Percentiles rank a stretch among this genome's conserved stretches.
These are phyloP conservation scores for Siniperca knerii DNA, from an alignment of 2,113 vertebrate genomes.

Conservation along the genomic window DNA sequence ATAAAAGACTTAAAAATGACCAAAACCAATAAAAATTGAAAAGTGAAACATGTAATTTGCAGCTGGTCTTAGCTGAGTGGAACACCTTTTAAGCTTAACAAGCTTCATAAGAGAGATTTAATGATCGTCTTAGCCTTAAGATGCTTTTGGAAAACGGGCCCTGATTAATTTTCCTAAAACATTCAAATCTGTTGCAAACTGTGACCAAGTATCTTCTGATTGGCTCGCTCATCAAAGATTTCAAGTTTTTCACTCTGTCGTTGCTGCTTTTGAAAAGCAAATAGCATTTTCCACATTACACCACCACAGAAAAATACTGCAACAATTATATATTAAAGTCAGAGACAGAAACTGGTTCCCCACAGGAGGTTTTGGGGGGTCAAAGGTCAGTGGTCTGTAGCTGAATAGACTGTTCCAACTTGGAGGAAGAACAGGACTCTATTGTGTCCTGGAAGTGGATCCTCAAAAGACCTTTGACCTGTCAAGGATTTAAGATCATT, in stretches of 20 bases:
- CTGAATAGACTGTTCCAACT: slow-evolving; percentile 55
- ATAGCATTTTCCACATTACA: slow-evolving; percentile 19
- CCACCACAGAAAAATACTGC: not conserved
- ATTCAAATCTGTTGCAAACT: not conserved
- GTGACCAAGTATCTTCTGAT: not conserved
- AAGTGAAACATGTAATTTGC: too few relatives aligned
- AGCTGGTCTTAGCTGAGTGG: not conserved
- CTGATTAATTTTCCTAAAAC: not conserved
- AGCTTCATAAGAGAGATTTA: not conserved
- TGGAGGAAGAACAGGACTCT: slow-evolving; percentile 52
- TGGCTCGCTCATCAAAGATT: not conserved
- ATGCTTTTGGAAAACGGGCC: not conserved
- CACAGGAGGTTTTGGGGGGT: slow-evolving; percentile 11
- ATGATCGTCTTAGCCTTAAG: not conserved
- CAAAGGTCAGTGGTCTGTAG: slow-evolving; percentile 29
- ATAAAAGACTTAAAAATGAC: not conserved
- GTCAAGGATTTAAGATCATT: slow-evolving; percentile 71
- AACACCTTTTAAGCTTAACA: not conserved
- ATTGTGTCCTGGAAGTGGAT: slow-evolving; percentile 75
- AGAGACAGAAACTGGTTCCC: slow-evolving; percentile 22
- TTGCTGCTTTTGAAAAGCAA: not conserved
- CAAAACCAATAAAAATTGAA: not conserved
- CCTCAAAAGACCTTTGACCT: slow-evolving; percentile 69
- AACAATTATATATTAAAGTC: slow-evolving; percentile 34
- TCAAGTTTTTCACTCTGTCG: not conserved